Conservation (phyloP, 23 tunicate genomes). For the Diplosoma virens region DNA sequence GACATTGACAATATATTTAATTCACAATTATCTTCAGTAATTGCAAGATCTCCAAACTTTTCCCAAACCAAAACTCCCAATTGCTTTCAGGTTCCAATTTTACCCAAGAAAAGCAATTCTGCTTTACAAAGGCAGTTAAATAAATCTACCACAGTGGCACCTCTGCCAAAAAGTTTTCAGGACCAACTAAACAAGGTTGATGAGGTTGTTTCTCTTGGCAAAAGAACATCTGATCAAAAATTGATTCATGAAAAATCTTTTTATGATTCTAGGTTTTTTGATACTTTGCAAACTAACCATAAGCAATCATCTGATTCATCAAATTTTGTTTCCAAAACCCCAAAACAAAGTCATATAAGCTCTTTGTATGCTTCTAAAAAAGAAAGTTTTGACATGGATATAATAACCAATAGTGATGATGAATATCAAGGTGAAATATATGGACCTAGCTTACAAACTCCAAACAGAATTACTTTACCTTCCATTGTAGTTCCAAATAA, state of each 20-base stretch:
- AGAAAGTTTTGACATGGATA: neutral
- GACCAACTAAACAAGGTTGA: too few relatives aligned
- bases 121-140: neutral
- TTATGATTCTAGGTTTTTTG: too few relatives aligned
- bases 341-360: too few relatives aligned
- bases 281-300: too few relatives aligned
- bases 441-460: slow-evolving; percentile 48
- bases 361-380: too few relatives aligned
- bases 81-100: slow-evolving; percentile 12
- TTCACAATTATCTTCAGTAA: slow-evolving; percentile 1
- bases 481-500: slow-evolving; percentile 25
- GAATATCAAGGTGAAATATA: slow-evolving; percentile 21
- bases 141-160: neutral
- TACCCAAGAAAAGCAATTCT: neutral
- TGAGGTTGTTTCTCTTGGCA: too few relatives aligned
- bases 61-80: neutral
- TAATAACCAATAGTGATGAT: slow-evolving; percentile 22
- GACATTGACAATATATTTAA: slow-evolving; percentile 14
- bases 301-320: too few relatives aligned
- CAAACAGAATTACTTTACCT: slow-evolving; percentile 24
- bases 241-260: too few relatives aligned
- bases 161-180: too few relatives aligned
- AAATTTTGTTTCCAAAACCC: too few relatives aligned
- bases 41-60: neutral
- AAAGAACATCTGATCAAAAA: too few relatives aligned